Conservation (phyloP, 2,797 vertebrate species). For the Hydrocynus forskahlii region DNA sequence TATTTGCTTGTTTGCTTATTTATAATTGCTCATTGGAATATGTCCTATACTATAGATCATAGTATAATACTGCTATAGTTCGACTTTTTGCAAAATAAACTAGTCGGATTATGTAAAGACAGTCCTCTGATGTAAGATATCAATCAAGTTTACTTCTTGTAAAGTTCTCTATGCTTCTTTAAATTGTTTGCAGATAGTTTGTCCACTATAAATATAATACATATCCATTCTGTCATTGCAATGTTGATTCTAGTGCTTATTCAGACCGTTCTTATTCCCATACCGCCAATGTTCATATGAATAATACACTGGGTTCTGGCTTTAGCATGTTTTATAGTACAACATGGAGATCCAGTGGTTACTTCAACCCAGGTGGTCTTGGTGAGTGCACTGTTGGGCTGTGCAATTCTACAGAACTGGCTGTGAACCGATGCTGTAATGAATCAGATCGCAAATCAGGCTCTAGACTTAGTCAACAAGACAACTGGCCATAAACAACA, state of each 20-base stretch:
- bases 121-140: no score
- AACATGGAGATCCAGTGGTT: conserved; percentile 28
- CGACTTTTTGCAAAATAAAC: no score
- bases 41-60: no score
- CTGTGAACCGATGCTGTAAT: conserved; percentile 11
- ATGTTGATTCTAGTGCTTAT: not conserved
- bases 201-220: not conserved
- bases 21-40: no score
- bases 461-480: conserved; percentile 24
- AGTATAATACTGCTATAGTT: no score
- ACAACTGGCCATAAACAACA: conserved; percentile 37
- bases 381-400: conserved; percentile 6
- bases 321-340: not conserved
- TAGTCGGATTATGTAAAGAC: no score
- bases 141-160: no score
- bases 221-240: not conserved
- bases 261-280: not conserved
- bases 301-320: not conserved
- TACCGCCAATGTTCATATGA: not conserved
- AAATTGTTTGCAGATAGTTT: not conserved
- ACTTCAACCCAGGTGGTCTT: conserved; percentile 23
- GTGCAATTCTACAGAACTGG: not conserved
- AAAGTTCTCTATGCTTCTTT: not conserved
- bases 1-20: no score
- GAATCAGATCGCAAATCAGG: conserved; percentile 37